These are phyloP conservation scores for Thysanoteuthis rhombus DNA, from an alignment of 2,888 invertebrate species.

Conservation along the genomic window DNA sequence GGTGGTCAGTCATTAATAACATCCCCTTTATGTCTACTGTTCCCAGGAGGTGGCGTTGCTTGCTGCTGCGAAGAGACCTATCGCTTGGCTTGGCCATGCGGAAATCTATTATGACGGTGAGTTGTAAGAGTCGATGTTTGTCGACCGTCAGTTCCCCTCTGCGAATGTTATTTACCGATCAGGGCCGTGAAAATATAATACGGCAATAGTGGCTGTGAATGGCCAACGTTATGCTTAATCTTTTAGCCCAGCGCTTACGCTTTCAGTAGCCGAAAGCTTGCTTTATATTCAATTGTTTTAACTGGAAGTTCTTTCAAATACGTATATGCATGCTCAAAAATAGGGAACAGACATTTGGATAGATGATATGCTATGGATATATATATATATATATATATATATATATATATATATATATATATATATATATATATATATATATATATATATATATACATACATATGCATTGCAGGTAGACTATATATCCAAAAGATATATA, in stretches of 20 bases:
- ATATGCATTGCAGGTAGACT: too few relatives aligned
- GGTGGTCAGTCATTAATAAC: constrained; percentile 12
- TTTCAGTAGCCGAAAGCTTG: neutral
- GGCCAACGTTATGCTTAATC: neutral
- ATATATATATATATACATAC: too few relatives aligned
- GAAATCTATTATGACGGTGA: neutral
- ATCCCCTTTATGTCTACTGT: neutral
- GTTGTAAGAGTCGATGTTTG: neutral
- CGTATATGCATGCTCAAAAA: too few relatives aligned
- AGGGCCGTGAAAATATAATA: neutral
- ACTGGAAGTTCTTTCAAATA: too few relatives aligned
- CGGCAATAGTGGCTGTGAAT: neutral
- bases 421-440: too few relatives aligned
- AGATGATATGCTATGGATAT: too few relatives aligned
- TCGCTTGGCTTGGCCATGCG: neutral
- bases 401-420: too few relatives aligned
- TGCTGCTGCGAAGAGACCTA: neutral
- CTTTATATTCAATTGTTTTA: neutral
- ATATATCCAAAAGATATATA: too few relatives aligned
- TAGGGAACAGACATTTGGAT: too few relatives aligned
- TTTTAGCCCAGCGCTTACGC: too few relatives aligned
- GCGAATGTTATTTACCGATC: neutral
- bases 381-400: too few relatives aligned
- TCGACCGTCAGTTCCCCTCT: neutral
- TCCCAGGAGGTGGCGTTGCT: neutral